These are phyloP conservation scores for Agonopterix heracliana DNA, from an alignment of 2,888 invertebrate species.

Conservation along the genomic window DNA sequence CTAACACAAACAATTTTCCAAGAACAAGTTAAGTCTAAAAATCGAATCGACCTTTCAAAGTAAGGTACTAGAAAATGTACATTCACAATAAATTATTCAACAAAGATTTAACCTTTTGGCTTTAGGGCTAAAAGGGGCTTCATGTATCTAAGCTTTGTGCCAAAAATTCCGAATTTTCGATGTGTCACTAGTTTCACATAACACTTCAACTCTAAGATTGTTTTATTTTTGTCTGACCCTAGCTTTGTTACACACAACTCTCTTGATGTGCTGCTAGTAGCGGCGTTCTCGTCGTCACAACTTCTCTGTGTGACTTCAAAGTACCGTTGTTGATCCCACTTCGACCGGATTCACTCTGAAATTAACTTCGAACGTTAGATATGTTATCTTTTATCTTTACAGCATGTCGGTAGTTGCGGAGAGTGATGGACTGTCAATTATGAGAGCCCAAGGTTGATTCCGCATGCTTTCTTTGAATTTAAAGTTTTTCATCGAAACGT, in stretches of 20 bases:
- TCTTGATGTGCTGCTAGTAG: conserved; percentile 80
- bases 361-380: conserved; percentile 7
- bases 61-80: too few relatives aligned
- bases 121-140: neutral
- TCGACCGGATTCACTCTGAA: conserved; percentile 54
- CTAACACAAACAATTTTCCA: too few relatives aligned
- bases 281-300: conserved; percentile 82
- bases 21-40: too few relatives aligned
- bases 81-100: neutral
- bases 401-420: too few relatives aligned
- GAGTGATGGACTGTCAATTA: too few relatives aligned
- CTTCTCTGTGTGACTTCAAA: conserved; percentile 65
- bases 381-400: neutral
- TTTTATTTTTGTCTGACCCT: neutral
- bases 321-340: conserved; percentile 49
- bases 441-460: too few relatives aligned
- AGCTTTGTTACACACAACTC: conserved; percentile 75
- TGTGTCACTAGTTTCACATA: neutral
- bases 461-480: too few relatives aligned
- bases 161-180: neutral
- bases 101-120: neutral
- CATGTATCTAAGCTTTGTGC: neutral
- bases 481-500: too few relatives aligned
- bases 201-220: neutral
- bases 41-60: too few relatives aligned